These are phyloP conservation scores for Oophaga sylvatica DNA, from an alignment of 2,797 vertebrate species.

Conservation along the genomic window DNA sequence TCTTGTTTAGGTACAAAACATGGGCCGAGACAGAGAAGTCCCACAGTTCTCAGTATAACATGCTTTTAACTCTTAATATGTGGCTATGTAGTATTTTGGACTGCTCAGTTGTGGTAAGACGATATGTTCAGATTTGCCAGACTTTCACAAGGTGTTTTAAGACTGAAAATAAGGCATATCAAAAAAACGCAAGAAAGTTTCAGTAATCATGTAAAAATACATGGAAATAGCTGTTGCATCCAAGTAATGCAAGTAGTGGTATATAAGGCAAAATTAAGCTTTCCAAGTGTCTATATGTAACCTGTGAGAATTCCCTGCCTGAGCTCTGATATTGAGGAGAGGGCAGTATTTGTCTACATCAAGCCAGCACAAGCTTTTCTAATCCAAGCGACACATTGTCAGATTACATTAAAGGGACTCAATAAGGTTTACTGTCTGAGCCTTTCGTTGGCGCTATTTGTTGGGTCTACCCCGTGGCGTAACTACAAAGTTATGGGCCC, in stretches of 20 bases:
- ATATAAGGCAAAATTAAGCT: not conserved
- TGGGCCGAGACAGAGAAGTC: slow-evolving; percentile 27
- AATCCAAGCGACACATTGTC: not conserved
- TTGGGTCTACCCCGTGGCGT: too few species aligned
- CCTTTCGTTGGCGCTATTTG: too few species aligned
- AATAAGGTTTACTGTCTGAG: not conserved
- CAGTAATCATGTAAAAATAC: not conserved
- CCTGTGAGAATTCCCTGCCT: not conserved
- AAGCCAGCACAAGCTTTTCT: not conserved
- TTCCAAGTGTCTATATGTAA: not conserved
- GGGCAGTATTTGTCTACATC: not conserved
- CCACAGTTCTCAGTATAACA: slow-evolving; percentile 59
- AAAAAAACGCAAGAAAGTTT: not conserved
- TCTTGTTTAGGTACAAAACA: slow-evolving; percentile 49
- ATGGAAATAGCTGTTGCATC: not conserved
- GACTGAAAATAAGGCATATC: not conserved
- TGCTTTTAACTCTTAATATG: slow-evolving; percentile 38
- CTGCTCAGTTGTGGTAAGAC: not conserved
- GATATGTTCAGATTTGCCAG: not conserved
- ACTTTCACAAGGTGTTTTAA: not conserved
- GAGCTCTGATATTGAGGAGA: not conserved
- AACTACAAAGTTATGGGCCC: too few species aligned
- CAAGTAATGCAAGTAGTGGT: not conserved
- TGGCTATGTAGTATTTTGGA: not conserved
- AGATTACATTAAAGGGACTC: not conserved